phyloP scores from a whole-genome alignment of 2,113 vertebrate genomes.

The Coptodon rendalli region DNA sequence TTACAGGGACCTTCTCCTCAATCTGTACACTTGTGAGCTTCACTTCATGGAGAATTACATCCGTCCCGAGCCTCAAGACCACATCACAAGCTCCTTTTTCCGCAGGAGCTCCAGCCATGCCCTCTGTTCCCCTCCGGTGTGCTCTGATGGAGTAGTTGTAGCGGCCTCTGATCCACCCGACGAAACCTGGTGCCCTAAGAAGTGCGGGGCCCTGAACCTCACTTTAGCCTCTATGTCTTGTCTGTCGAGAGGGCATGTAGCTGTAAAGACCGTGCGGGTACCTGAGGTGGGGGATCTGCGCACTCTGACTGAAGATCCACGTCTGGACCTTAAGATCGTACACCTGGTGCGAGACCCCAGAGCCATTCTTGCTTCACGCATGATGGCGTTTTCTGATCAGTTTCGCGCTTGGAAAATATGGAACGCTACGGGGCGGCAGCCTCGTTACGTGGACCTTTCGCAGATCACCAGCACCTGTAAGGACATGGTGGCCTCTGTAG shows the following conservation, averaged over 20 bases:
- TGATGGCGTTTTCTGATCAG: conserved; percentile 68
- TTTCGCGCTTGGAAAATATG: conserved; percentile 77
- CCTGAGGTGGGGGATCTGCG: conserved; percentile 73
- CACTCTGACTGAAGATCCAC: conserved; percentile 73
- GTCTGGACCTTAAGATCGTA: conserved; percentile 75
- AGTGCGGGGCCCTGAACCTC: conserved; percentile 71
- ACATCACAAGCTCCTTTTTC: conserved; percentile 70
- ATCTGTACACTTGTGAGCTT: conserved; percentile 75
- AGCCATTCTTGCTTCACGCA: conserved; percentile 76
- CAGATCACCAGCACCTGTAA: conserved; percentile 72
- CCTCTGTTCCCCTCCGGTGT: conserved; percentile 74
- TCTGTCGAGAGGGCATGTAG: conserved; percentile 55
- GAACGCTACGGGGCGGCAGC: conserved; percentile 73
- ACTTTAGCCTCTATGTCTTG: conserved; percentile 70
- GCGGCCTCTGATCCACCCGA: conserved; percentile 8
- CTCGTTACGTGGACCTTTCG: conserved; percentile 69
- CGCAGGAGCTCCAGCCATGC: conserved; percentile 73
- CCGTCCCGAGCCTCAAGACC: conserved; percentile 68
- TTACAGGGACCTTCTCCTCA: conserved; percentile 75
- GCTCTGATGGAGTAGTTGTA: conserved; percentile 18
- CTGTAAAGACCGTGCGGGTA: conserved; percentile 76
- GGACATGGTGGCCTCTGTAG: conserved; percentile 70
- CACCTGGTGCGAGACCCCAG: conserved; percentile 81
- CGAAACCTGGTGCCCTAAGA: conserved; percentile 70
- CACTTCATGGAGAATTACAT: conserved; percentile 77